Base-by-base conservation (phyloP, 2,888 invertebrate genomes). In the Panopea generosa region DNA sequence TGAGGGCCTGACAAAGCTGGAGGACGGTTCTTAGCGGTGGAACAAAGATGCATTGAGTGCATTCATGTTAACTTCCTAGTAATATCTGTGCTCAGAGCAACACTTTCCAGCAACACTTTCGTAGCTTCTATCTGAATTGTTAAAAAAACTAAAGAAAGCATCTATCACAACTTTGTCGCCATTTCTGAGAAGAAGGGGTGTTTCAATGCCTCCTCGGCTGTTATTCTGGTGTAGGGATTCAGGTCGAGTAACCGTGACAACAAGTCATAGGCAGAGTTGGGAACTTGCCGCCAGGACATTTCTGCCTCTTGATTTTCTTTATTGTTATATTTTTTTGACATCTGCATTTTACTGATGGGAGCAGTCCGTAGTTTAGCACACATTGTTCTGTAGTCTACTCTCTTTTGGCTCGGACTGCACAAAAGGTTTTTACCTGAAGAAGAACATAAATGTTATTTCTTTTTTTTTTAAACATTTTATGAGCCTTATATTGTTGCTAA, bases 211-310 rank as follows among this genome's bases (percentile, higher is more conserved):
- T 95, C 94, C 20, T 94, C 94, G 33, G 97, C 97, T 11, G 95
- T 94, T 77, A 95, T 94, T 85, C 97, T 94, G 38, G 94, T 94
- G 87, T 94, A 93, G n/a, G 96, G 96, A 94, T 96, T 95, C n/a
- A 96, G 94, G 91, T 96, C 96, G 85, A 97, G 93, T 85, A 97
- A 94, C 61, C 94, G 94, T 82, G 93, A 93, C 68, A 96, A 94
- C 82, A 97, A 94, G 89, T 96, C 94, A 93, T 95, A 97, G 0
- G 96, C 97, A 77, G 94, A 93, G 86, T 94, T 94, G 24, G 96
- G 96, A 2, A 89, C 74, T 20, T 68, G 72, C 45, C 75, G 57
- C 86, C 87, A 86, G 7, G 84, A 77, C 29, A 24, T 29, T 22
- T 80, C 66, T 2, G 72, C 68, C 24, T 59, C 65, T 24, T 83